These are phyloP conservation scores for Sturmia bella DNA, from an alignment of 2,888 invertebrate genomes.

Conservation along the genomic window DNA sequence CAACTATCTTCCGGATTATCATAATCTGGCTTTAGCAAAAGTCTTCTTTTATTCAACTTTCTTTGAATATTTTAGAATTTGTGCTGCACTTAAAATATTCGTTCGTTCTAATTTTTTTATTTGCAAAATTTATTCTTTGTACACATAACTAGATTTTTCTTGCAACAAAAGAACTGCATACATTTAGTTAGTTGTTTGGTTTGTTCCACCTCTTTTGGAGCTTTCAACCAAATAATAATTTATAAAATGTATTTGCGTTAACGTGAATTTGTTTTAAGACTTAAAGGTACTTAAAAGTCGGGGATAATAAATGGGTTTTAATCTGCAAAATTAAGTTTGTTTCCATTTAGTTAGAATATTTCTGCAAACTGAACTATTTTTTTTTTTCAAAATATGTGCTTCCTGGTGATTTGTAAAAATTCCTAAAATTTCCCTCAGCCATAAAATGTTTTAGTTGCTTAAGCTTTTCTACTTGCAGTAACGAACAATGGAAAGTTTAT, in stretches of 20 bases:
- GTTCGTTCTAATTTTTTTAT: conserved; percentile 14
- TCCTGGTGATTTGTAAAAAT: too few species aligned
- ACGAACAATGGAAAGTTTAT: conserved; percentile 1
- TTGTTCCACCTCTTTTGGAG: background rate
- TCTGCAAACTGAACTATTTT: background rate
- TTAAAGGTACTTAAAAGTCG: conserved; percentile 5
- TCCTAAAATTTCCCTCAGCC: too few species aligned
- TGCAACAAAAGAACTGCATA: background rate
- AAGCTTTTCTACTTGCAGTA: background rate
- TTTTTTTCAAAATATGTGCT: background rate
- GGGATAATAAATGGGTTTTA: conserved; percentile 23
- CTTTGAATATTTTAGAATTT: conserved; percentile 8
- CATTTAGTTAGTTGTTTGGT: conserved; percentile 4
- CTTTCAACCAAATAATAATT: background rate
- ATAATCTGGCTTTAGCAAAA: conserved; percentile 65
- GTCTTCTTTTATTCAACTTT: conserved; percentile 15
- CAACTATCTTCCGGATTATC: conserved; percentile 67
- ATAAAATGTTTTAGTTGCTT: background rate
- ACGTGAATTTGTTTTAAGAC: conserved; percentile 5
- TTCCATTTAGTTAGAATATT: conserved; percentile 6
- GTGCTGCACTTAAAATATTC: background rate
- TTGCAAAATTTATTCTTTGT: conserved; percentile 24
- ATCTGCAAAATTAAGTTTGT: conserved; percentile 4
- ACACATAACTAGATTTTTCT: background rate
- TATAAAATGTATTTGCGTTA: conserved; percentile 7